These are phyloP conservation scores for Paracentrotus lividus DNA, from an alignment of 53 echinoderm and acorn worm genomes.

Conservation along the genomic window DNA sequence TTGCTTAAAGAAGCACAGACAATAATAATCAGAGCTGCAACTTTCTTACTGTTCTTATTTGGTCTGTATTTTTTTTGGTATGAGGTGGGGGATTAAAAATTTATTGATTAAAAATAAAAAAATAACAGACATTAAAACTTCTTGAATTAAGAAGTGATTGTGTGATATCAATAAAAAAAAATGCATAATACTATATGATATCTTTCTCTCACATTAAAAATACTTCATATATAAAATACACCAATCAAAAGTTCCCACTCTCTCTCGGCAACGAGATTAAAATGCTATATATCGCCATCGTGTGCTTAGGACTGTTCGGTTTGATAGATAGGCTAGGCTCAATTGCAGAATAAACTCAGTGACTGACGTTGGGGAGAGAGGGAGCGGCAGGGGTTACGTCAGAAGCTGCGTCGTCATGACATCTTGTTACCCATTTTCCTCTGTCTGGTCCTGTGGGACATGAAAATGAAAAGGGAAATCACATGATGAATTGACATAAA, in stretches of 20 bases:
- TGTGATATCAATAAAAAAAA: conserved; percentile 6
- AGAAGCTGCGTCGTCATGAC: conserved; percentile 79
- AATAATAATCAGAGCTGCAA: not conserved
- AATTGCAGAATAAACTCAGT: conserved; percentile 10
- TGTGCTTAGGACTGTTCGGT: conserved; percentile 49
- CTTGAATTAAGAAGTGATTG: not conserved
- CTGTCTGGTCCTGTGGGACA: conserved; percentile 66
- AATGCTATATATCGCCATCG: conserved; percentile 42
- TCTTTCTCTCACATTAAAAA: conserved; percentile 41
- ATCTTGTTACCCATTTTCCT: conserved; percentile 80
- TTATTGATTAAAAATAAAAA: not conserved
- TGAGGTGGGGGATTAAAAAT: too few species aligned
- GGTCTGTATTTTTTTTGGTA: too few species aligned
- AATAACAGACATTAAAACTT: not conserved
- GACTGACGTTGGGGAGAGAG: not conserved
- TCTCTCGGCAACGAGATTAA: conserved; percentile 25
- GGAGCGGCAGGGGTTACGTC: not conserved
- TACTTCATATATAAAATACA: conserved; percentile 53
- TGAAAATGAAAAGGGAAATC: not conserved
- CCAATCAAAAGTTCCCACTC: not conserved
- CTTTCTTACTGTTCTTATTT: not conserved
- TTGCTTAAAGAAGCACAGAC: not conserved
- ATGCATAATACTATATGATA: conserved; percentile 51
- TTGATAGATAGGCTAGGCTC: not conserved
- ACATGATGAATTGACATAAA: too few species aligned